phyloP scores from a whole-genome alignment of 2,113 vertebrate genomes.

The Malurus cyaneus region DNA sequence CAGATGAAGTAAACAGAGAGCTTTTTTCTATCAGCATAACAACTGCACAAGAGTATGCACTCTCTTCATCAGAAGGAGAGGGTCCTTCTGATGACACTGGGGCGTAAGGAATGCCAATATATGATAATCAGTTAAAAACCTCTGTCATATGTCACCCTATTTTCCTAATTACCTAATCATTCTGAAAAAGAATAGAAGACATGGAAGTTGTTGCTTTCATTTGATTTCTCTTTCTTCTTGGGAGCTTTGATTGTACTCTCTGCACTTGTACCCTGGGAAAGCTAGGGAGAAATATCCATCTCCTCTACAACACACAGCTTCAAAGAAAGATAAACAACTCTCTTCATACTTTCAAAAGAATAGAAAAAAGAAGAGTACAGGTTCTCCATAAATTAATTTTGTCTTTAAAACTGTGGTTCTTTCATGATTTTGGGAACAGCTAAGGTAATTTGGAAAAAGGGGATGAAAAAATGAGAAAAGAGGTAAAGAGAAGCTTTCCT shows the following conservation, averaged over 20 bases:
- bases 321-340: neutral
- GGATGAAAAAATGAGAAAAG: neutral
- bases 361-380: neutral
- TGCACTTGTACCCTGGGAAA: neutral
- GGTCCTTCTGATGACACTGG: neutral
- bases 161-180: neutral
- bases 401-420: neutral
- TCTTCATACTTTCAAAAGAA: neutral
- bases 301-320: neutral
- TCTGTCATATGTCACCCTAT: neutral
- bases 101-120: neutral
- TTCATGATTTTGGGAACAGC: neutral
- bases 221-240: neutral
- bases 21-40: neutral
- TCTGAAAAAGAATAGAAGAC: neutral
- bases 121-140: neutral
- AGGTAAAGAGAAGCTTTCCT: neutral
- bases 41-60: neutral
- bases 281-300: neutral
- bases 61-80: neutral
- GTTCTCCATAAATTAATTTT: neutral
- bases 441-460: neutral
- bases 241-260: neutral
- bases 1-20: neutral
- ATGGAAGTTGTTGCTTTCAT: neutral